Base-by-base conservation (phyloP, 23 tunicate species). In the Halocynthia aurantium region DNA sequence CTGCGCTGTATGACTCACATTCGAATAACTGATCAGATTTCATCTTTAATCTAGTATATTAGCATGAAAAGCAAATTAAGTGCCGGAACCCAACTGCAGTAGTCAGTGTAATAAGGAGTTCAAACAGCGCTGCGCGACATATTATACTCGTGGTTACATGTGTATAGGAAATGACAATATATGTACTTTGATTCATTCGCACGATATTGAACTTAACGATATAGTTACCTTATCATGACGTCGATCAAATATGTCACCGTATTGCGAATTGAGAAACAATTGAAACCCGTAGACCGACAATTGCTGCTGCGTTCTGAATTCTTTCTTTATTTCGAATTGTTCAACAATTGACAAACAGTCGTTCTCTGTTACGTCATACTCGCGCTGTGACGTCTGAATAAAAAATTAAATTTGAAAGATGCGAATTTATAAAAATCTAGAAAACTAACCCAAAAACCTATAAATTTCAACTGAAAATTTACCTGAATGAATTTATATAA, bases 401-500 rank as follows among this genome's bases (percentile, higher is more conserved):
- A 8, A 58, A n/a, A n/a, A 74, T 49, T 67, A 67, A 67, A 67
- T 20, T n/a, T 2, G 4, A 12, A 13, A 13, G 15, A 58, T n/a
- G 63, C 63, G 63, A 58, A 58, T 58, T 1, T 2, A 15, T n/a
- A 58, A 58, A 58, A 13, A 13, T 1, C 63, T 13, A n/a, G 63
- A 15, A 58, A n/a, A 13, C 63, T 58, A 58, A 2, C 15, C 63
- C 15, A 58, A 58, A n/a, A 15, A n/a, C 15, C 4, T 58, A 1
- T 58, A 13, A 13, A 1, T 58, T 58, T 58, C 12, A 72, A 13
- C 57, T 44, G 18, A 13, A 44, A 13, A 66, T 6, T 15, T 53
- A 88, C 95, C 74, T 88, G 95, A 8, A 88, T 50, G 58, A 88
- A 88, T 53, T 83, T 88, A 70, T 88, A 88, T 0, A 88, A 71